phyloP scores from a whole-genome alignment of 1,140 invertebrate genomes.

The Hyles vespertilio region DNA sequence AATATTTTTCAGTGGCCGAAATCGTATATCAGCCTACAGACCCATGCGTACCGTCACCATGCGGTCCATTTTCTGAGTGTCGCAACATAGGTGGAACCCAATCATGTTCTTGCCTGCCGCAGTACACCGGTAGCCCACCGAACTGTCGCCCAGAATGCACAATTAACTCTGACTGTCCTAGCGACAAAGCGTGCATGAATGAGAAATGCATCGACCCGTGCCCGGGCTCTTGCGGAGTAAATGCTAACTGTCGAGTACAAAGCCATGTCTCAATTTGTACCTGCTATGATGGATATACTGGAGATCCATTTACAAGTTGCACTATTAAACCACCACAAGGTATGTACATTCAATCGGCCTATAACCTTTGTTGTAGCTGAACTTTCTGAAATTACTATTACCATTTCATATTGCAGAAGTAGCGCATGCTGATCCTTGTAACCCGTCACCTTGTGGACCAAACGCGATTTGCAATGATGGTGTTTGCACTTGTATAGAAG shows the following conservation, averaged over 20 bases:
- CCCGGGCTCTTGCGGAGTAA: conserved; percentile 84
- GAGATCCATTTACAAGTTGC: conserved; percentile 82
- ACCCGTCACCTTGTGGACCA: conserved; percentile 79
- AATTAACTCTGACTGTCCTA: conserved; percentile 83
- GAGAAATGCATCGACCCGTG: conserved; percentile 87
- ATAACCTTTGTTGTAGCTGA: neutral
- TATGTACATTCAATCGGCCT: conserved; percentile 32
- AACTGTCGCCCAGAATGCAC: conserved; percentile 85
- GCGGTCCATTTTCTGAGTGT: conserved; percentile 85
- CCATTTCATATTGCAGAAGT: conserved; percentile 36
- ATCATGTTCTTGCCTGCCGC: conserved; percentile 81
- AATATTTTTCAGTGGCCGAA: conserved; percentile 46
- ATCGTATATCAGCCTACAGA: conserved; percentile 47
- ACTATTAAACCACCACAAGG: conserved; percentile 71
- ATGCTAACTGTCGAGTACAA: conserved; percentile 85
- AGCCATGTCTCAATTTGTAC: conserved; percentile 85
- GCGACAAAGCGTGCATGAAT: conserved; percentile 83
- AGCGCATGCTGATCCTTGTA: conserved; percentile 74
- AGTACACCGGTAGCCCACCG: conserved; percentile 83
- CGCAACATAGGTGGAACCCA: conserved; percentile 79
- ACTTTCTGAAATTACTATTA: neutral
- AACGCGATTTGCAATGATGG: conserved; percentile 87
- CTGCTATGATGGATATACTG: conserved; percentile 81
- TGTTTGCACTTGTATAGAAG: conserved; percentile 85
- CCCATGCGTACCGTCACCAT: conserved; percentile 83